Evolutionary conservation across 2,797 vertebrate species (phyloP).

Genomic region (Lacerta agilis): DNA sequence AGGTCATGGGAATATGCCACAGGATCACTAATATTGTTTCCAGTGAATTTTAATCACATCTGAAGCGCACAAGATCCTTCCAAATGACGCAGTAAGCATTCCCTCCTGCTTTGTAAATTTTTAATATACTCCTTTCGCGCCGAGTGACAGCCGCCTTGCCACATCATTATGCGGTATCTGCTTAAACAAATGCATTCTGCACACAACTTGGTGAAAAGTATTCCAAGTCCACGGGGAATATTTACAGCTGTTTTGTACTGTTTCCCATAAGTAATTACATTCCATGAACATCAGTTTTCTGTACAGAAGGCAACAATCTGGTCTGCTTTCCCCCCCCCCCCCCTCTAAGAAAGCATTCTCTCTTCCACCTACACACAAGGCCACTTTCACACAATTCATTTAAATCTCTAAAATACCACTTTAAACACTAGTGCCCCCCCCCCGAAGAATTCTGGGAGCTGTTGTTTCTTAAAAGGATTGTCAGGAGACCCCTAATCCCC

Average conservation of each 20-base stretch:
- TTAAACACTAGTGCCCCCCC: too few relatives aligned
- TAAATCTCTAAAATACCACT: too few relatives aligned
- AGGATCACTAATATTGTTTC: not conserved
- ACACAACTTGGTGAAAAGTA: not conserved
- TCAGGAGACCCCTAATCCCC: too few relatives aligned
- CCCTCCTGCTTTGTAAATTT: not conserved
- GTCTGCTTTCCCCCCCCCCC: too few relatives aligned
- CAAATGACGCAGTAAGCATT: not conserved
- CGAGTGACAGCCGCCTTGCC: slow-evolving; percentile 31
- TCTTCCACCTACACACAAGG: too few relatives aligned
- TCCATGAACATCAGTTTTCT: slow-evolving; percentile 29
- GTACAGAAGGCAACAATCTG: not conserved
- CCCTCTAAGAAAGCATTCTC: not conserved
- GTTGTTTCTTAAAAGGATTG: too few relatives aligned
- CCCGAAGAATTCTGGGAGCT: too few relatives aligned
- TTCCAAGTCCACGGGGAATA: slow-evolving; percentile 20
- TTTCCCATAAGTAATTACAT: slow-evolving; percentile 28
- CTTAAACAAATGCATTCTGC: slow-evolving; percentile 13
- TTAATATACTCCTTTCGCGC: not conserved
- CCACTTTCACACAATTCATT: too few relatives aligned
- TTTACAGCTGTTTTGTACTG: slow-evolving; percentile 41
- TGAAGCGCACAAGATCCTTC: not conserved
- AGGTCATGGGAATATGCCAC: slow-evolving; percentile 22
- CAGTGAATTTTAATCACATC: not conserved
- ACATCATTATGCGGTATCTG: not conserved